Base-by-base conservation (phyloP, 2,888 invertebrate species). In the Chironomus tentans region DNA sequence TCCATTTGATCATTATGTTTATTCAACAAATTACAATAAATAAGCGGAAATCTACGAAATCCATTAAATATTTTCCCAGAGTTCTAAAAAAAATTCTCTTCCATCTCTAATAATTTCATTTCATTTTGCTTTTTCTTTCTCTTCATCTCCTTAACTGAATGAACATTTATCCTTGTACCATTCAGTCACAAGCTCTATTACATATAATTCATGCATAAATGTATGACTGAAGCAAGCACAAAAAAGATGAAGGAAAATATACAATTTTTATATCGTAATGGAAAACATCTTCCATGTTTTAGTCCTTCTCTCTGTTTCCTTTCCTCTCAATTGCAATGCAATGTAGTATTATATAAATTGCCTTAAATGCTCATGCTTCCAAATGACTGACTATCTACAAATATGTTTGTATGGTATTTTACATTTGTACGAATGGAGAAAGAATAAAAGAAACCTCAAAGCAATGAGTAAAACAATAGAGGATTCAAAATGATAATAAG, bases 141-240 rank as follows among this genome's bases (percentile, higher is more conserved):
- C 38, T 38, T 38, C 38, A 38, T 38, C 38, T 38, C 38, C 38
- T 38, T 38, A 38, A 38, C 38, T 38, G 38, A 28, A 28, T 28
- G 28, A 38, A 38, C 38, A 38, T 38, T 38, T 38, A 38, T 38
- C 38, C 15, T 28, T 56, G 28, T 71, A 56, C 12, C 62, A 72
- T 61, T 22, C 61, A 62, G 72, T 62, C 62, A 50, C 61, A 62
- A 38, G 61, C 72, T 61, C 62, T 38, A n/a, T 28, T 38, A 24
- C 18, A 61, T 62, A 71, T 71, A 72, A 72, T 72, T 72, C 72
- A 72, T 72, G 72, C 72, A 72, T 61, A 18, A 72, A 72, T 72
- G 72, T 62, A 72, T 72, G 72, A 72, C 72, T 65, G 61, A 38
- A 72, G 46, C 46, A 18, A 72, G 70, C 50, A 50, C n/a, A 62